phyloP scores from a whole-genome alignment of 2,113 vertebrate species.

The Bubalus kerabau region DNA sequence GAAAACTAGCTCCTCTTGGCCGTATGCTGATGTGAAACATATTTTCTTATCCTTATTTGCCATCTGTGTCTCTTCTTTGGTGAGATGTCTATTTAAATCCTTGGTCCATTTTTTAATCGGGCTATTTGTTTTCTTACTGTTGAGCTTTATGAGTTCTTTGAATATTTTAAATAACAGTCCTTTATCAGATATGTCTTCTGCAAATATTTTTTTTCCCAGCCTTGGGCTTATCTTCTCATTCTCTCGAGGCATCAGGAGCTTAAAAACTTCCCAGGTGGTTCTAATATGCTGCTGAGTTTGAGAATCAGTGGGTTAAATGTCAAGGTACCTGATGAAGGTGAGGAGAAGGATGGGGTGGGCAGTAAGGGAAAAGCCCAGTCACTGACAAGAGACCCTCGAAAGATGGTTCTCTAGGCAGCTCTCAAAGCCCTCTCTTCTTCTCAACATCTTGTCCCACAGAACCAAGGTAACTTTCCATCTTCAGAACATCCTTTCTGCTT shows the following conservation, averaged over 20 bases:
- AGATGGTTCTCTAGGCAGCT: not conserved
- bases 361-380: not conserved
- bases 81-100: not conserved
- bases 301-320: not conserved
- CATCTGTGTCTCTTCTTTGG: not conserved
- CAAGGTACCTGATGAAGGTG: not conserved
- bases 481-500: not conserved
- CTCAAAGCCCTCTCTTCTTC: not conserved
- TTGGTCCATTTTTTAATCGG: not conserved
- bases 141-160: not conserved
- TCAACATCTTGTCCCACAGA: not conserved
- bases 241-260: not conserved
- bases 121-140: not conserved
- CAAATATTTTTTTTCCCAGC: not conserved
- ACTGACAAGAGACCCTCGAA: not conserved
- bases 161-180: not conserved
- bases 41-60: not conserved
- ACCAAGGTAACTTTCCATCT: not conserved
- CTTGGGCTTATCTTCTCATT: not conserved
- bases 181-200: not conserved
- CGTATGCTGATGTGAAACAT: not conserved
- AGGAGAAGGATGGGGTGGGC: not conserved
- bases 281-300: not conserved
- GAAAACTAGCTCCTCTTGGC: not conserved
- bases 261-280: not conserved